Percentiles rank a stretch among this genome's conserved stretches.
phyloP scores from a whole-genome alignment of 2,113 vertebrate genomes.

The Semnornis frantzii region DNA sequence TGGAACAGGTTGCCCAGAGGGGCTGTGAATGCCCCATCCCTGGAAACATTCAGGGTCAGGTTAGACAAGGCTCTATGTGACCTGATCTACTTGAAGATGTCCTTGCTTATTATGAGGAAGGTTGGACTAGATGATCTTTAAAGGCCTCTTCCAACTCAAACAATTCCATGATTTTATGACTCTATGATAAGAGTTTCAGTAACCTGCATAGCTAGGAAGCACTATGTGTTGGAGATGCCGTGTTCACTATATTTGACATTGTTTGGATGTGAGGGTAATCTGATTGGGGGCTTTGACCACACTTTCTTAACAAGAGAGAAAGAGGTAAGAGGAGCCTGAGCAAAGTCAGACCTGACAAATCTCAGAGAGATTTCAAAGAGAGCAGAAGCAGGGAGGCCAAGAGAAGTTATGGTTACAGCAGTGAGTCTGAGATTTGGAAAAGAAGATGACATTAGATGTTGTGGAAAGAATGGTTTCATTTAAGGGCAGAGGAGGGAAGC shows the following conservation, averaged over 20 bases:
- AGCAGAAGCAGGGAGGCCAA: conserved; percentile 9
- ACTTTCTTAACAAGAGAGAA: neutral
- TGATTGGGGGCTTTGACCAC: neutral
- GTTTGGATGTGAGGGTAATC: neutral
- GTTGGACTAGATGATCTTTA: neutral
- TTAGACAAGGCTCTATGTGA: neutral
- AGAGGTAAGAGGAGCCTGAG: neutral
- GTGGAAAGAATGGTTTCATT: conserved; percentile 67
- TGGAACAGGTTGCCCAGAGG: neutral
- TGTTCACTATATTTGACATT: neutral
- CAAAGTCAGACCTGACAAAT: conserved; percentile 16
- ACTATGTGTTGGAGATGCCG: neutral
- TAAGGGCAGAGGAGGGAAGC: conserved; percentile 50
- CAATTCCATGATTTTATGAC: neutral
- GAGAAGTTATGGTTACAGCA: conserved; percentile 42
- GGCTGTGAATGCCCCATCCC: neutral
- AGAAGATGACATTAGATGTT: conserved; percentile 32
- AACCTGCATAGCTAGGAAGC: neutral
- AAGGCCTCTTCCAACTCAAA: neutral
- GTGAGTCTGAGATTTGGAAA: conserved; percentile 51
- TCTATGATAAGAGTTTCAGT: neutral
- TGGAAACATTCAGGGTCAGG: neutral
- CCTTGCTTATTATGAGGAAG: neutral
- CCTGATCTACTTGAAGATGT: neutral
- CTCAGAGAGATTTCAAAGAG: conserved; percentile 24